These are phyloP conservation scores for Acropternis orthonyx DNA, from an alignment of 2,797 vertebrate genomes.

Conservation along the genomic window DNA sequence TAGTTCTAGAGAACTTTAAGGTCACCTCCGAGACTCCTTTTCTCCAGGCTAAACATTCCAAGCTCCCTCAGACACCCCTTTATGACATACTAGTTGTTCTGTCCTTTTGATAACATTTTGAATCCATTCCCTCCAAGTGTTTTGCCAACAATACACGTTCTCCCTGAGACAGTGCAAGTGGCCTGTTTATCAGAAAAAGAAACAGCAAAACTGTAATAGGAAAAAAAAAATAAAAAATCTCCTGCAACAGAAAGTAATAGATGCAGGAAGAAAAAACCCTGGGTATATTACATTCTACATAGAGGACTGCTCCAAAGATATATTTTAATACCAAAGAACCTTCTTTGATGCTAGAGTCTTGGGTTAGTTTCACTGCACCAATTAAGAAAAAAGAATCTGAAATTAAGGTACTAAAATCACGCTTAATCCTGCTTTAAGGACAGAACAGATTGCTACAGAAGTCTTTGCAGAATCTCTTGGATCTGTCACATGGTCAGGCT, in stretches of 20 bases:
- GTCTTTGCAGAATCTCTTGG: background rate
- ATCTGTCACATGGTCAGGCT: background rate
- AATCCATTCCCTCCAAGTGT: background rate
- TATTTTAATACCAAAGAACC: background rate
- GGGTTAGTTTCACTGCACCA: background rate
- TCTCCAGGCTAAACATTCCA: background rate
- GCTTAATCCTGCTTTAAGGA: background rate
- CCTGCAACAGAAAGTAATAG: background rate
- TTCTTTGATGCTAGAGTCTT: background rate
- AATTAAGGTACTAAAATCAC: background rate
- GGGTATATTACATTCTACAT: background rate
- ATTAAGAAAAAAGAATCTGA: background rate
- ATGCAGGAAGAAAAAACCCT: background rate
- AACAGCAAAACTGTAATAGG: background rate
- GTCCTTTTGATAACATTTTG: background rate
- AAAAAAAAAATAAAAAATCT: background rate
- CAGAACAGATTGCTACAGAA: background rate
- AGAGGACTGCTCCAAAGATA: background rate
- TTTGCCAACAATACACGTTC: background rate
- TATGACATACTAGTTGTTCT: background rate
- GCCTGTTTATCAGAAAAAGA: background rate
- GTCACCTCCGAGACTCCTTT: background rate
- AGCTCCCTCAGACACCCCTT: background rate
- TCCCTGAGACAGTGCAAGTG: background rate
- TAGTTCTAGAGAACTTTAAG: background rate